Evolutionary conservation across 2,113 vertebrate genomes (phyloP).

Genomic region (Plectropomus leopardus): DNA sequence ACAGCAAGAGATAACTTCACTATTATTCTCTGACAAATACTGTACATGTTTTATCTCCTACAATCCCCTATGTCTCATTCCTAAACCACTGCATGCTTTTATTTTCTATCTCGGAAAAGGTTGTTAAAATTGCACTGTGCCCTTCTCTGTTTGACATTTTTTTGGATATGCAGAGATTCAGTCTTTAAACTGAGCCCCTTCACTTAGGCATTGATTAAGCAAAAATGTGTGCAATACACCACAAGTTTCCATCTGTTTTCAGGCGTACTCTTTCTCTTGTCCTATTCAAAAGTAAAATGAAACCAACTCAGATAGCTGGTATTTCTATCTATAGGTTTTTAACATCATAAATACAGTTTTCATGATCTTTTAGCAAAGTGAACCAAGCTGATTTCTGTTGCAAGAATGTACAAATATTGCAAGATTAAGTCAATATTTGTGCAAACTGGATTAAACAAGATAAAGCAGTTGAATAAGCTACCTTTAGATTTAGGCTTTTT

Average conservation of each 20-base stretch:
- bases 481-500: slow-evolving; percentile 38
- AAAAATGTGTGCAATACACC: slow-evolving; percentile 42
- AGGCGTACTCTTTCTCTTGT: slow-evolving; percentile 22
- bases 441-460: slow-evolving; percentile 53
- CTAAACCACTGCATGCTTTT: slow-evolving; percentile 31
- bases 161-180: neutral
- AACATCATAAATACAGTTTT: slow-evolving; percentile 34
- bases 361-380: slow-evolving; percentile 47
- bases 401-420: slow-evolving; percentile 59
- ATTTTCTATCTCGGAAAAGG: slow-evolving; percentile 4
- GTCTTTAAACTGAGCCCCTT: slow-evolving; percentile 2
- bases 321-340: slow-evolving; percentile 17
- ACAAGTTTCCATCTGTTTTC: slow-evolving; percentile 24
- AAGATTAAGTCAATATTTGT: slow-evolving; percentile 53
- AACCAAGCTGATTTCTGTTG: slow-evolving; percentile 49
- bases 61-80: neutral
- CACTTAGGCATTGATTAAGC: neutral
- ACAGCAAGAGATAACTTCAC: slow-evolving; percentile 51
- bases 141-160: slow-evolving; percentile 7
- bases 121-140: neutral
- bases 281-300: slow-evolving; percentile 39
- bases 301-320: slow-evolving; percentile 22
- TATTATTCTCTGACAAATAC: slow-evolving; percentile 35
- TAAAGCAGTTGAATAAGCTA: slow-evolving; percentile 58
- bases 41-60: slow-evolving; percentile 34